Evolutionary conservation across 2,797 vertebrate genomes (phyloP).

Genomic region (Triplophysa yarkandensis): DNA sequence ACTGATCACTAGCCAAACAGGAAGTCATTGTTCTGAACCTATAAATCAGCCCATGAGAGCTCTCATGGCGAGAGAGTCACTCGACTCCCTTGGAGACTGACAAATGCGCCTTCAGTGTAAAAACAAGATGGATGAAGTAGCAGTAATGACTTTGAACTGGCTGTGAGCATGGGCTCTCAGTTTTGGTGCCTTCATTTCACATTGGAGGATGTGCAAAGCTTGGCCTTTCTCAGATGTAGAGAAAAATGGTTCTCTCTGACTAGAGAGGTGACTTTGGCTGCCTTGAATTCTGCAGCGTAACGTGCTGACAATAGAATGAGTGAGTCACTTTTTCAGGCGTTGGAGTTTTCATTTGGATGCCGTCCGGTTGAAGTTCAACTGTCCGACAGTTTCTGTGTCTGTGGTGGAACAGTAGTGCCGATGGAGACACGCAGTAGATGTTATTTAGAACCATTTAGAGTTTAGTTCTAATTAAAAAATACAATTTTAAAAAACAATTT

Average conservation of each 20-base stretch:
- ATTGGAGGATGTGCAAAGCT: conserved; percentile 17
- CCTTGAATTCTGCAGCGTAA: not conserved
- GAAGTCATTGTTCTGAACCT: conserved; percentile 40
- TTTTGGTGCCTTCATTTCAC: conserved; percentile 24
- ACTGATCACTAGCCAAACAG: conserved; percentile 41
- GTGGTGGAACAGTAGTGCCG: not conserved
- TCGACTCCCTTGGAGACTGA: conserved; percentile 20
- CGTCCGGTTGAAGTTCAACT: not conserved
- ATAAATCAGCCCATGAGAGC: conserved; percentile 38
- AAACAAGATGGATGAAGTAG: conserved; percentile 42
- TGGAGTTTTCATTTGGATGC: conserved; percentile 22
- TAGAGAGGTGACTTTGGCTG: not conserved
- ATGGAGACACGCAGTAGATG: not conserved
- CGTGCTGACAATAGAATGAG: conserved; percentile 3
- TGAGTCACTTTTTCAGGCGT: conserved; percentile 22
- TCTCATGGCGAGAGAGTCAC: conserved; percentile 11
- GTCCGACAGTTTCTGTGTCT: not conserved
- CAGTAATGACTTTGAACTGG: conserved; percentile 40
- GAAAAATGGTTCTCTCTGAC: not conserved
- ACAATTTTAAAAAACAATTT: too few relatives aligned
- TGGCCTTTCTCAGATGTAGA: conserved; percentile 5
- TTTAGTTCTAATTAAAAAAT: too few relatives aligned
- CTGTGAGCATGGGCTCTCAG: conserved; percentile 22
- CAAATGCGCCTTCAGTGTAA: conserved; percentile 31
- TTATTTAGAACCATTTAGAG: not conserved